These are phyloP conservation scores for Entomobrya proxima DNA, from an alignment of 2,888 invertebrate genomes.

Conservation along the genomic window DNA sequence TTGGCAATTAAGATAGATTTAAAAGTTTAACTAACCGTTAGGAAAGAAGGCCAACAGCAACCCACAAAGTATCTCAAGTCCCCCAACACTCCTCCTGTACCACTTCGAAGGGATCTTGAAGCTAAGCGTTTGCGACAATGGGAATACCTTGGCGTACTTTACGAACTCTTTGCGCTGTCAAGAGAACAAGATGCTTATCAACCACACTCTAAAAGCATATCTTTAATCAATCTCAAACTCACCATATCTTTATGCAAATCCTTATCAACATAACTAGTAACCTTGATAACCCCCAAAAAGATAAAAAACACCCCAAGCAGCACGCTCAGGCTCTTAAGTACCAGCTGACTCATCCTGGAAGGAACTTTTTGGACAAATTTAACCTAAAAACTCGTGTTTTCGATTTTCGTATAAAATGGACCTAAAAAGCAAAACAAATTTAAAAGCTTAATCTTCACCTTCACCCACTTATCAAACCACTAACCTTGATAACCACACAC, in stretches of 20 bases:
- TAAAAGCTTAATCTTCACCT: no score
- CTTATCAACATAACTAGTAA: slow-evolving; percentile 93
- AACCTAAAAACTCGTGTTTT: no score
- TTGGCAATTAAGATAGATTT: neutral
- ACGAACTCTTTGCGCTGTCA: slow-evolving; percentile 93
- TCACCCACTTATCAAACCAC: no score
- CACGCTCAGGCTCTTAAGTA: slow-evolving; percentile 92
- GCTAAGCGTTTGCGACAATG: slow-evolving; percentile 87
- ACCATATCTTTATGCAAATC: slow-evolving; percentile 98
- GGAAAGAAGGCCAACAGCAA: slow-evolving; percentile 86
- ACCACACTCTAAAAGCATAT: no score
- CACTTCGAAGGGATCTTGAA: slow-evolving; percentile 94
- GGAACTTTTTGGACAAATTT: neutral
- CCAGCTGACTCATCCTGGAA: slow-evolving; percentile 79
- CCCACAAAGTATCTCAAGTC: slow-evolving; percentile 90
- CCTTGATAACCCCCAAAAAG: slow-evolving; percentile 94
- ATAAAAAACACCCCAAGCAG: slow-evolving; percentile 95
- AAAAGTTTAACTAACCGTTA: slow-evolving; percentile 86
- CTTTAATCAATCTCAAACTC: slow-evolving; percentile 77
- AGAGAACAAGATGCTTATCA: slow-evolving; percentile 53
- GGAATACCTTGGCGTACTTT: slow-evolving; percentile 97
- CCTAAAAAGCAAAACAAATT: no score
- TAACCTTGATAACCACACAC: no score
- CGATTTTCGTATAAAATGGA: no score
- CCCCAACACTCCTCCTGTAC: slow-evolving; percentile 90